These are phyloP conservation scores for Lagocephalus sceleratus DNA, from an alignment of 2,797 vertebrate genomes.

Conservation along the genomic window DNA sequence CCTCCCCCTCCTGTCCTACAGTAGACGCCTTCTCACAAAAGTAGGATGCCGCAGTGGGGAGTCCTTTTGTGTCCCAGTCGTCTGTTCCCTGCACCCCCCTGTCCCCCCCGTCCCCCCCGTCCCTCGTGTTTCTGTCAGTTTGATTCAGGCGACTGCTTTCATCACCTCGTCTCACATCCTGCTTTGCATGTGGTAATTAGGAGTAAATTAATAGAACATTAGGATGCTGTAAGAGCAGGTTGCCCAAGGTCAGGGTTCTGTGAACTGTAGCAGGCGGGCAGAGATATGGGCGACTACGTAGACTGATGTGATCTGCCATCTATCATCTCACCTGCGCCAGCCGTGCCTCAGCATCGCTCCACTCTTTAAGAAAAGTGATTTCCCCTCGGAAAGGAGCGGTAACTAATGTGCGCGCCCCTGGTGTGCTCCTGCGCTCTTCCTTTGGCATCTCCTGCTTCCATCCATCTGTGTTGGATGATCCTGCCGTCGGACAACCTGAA, in stretches of 20 bases:
- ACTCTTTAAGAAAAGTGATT: no score
- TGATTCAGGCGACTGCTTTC: constrained; percentile 40
- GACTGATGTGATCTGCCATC: no score
- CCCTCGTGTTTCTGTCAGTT: constrained; percentile 20
- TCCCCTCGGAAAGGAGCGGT: no score
- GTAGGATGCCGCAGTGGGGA: constrained; percentile 39
- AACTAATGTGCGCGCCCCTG: no score
- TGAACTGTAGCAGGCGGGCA: neutral
- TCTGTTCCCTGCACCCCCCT: constrained; percentile 9
- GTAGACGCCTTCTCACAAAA: constrained; percentile 26
- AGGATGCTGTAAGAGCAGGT: constrained; percentile 37
- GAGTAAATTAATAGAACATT: constrained; percentile 45
- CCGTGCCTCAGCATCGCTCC: no score
- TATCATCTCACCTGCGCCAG: no score
- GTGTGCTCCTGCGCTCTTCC: no score
- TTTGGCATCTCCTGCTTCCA: no score
- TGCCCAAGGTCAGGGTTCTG: constrained; percentile 39
- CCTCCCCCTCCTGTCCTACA: constrained; percentile 24
- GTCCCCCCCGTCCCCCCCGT: neutral
- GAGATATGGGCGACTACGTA: neutral
- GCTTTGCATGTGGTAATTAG: constrained; percentile 40
- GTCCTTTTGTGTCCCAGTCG: constrained; percentile 31
- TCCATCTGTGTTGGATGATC: no score
- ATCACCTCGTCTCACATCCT: constrained; percentile 12
- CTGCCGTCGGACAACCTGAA: no score